phyloP scores from a whole-genome alignment of 2,797 vertebrate species.

The Anguilla pacifica region DNA sequence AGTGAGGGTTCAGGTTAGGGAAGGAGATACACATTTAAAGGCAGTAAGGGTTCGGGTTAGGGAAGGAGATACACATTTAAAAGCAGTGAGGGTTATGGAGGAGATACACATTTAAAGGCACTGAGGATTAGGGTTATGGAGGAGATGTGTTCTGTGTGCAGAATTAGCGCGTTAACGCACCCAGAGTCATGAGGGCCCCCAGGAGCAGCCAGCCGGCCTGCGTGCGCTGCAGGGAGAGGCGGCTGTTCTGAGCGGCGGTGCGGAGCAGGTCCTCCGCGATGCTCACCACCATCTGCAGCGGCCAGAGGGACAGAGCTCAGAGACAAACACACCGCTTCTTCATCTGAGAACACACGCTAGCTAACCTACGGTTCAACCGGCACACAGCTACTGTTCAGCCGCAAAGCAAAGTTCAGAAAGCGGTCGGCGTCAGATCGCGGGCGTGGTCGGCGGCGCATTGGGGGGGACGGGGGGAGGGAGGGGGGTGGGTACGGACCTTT shows the following conservation, averaged over 20 bases:
- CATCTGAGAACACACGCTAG: not conserved
- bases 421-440: not conserved
- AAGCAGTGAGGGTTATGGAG: too few relatives aligned
- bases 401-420: not conserved
- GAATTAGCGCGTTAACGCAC: constrained; percentile 60
- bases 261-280: constrained; percentile 96
- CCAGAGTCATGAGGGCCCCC: constrained; percentile 96
- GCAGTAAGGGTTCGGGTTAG: not conserved
- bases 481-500: constrained; percentile 76
- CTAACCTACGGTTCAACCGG: not conserved
- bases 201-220: constrained; percentile 97
- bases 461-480: not conserved
- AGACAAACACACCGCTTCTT: not conserved
- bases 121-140: not conserved
- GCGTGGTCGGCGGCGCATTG: not conserved
- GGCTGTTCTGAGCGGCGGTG: constrained; percentile 94
- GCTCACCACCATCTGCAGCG: constrained; percentile 90
- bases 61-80: too few relatives aligned
- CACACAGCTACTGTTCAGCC: not conserved
- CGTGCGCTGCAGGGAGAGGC: constrained; percentile 92
- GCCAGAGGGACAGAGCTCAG: constrained; percentile 8
- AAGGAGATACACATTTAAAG: too few relatives aligned
- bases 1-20: too few relatives aligned
- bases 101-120: not conserved
- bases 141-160: not conserved